Evolutionary conservation across 1,140 invertebrate species (phyloP), one percentile per base, ranked within the genome.

Genomic region (Trichoplusia ni): DNA sequence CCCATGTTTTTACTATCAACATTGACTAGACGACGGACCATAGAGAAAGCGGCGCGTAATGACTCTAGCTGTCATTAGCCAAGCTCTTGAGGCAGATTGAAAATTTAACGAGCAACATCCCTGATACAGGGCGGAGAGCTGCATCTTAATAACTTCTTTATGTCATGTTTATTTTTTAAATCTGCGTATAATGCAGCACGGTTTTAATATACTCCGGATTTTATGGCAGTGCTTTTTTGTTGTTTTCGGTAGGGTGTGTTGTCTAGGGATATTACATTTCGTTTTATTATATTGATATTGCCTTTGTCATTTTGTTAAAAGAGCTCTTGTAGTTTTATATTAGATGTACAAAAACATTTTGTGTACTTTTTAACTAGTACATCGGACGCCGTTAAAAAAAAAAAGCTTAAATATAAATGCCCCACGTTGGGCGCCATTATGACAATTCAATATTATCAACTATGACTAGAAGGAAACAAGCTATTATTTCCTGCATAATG

Each of bases 101-200:
- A 84, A 84, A 76, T 79, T 81, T 84, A 84, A 84, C 78, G 79
- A 82, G 72, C 59, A 69, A 65, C 74, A 74, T 80, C 69, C 77
- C 68, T 75, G 54, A 59, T 75, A 64, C 62, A 44, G 29, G 49
- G 42, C 47, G 11, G 13, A 47, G 42, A 51, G n/a, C 14, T 18
- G 44, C 31, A 51, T 37, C 54, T 31, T 59, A 31, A 51, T 59
- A 8, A 0, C 9, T 19, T 11, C 2, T 35, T 25, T 46, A 25
- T 40, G 25, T 23, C 27, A 8, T 65, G 44, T 65, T 65, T 51
- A 37, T 65, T 59, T 65, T 65, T 40, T 59, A 42, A 59, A 31
- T 58, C 16, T 31, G 29, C 19, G 8, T n/a, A 6, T 18, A 9
- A 29, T 9, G 14, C 13, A 14, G 25, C 7, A 4, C 16, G 18